Evolutionary conservation across 2,797 vertebrate species (phyloP).

Genomic region (Eulemur coronatus): DNA sequence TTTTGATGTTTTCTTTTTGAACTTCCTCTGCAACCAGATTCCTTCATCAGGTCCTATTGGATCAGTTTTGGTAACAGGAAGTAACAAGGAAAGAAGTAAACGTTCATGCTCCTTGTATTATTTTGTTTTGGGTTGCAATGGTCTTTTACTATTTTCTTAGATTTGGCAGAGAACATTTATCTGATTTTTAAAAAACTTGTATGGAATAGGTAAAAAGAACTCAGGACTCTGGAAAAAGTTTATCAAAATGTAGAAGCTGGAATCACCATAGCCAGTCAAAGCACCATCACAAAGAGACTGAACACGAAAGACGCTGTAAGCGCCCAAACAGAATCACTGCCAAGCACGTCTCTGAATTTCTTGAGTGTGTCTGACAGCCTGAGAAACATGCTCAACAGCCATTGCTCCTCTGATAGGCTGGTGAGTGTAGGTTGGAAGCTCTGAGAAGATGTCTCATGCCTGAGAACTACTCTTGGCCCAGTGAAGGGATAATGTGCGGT

Average conservation of each 20-base stretch:
- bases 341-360: not conserved
- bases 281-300: not conserved
- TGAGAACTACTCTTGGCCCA: not conserved
- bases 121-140: not conserved
- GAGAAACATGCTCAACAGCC: rapidly evolving
- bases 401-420: not conserved
- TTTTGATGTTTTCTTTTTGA: not conserved
- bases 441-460: rapidly evolving
- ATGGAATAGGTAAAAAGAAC: not conserved
- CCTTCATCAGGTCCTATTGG: not conserved
- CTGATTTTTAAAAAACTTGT: not conserved
- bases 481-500: not conserved
- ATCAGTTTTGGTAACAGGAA: not conserved
- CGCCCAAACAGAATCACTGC: not conserved
- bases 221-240: not conserved
- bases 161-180: not conserved
- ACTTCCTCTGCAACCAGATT: not conserved
- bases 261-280: not conserved
- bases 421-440: not conserved
- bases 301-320: not conserved
- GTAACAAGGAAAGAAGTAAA: not conserved
- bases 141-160: not conserved
- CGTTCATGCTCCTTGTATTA: not conserved
- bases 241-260: not conserved
- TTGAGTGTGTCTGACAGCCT: not conserved